These are phyloP conservation scores for Erythrocebus patas DNA, from an alignment of 2,113 vertebrate genomes.

Conservation along the genomic window DNA sequence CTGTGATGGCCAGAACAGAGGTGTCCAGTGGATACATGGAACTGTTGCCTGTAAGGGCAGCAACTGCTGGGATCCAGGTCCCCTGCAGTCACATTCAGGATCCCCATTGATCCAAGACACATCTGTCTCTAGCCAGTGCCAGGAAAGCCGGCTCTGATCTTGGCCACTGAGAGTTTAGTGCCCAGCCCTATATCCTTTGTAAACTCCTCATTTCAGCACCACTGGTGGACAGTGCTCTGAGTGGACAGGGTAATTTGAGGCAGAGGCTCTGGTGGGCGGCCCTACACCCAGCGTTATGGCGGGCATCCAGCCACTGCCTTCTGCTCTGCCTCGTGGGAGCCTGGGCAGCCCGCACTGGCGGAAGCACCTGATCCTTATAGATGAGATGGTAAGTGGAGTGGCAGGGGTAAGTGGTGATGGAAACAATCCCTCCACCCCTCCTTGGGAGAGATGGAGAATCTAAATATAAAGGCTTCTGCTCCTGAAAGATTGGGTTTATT, in stretches of 20 bases:
- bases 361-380: not conserved
- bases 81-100: not conserved
- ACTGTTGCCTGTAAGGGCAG: not conserved
- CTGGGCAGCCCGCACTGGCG: not conserved
- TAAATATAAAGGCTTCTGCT: not conserved
- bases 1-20: not conserved
- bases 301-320: not conserved
- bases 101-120: not conserved
- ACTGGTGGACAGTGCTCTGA: not conserved
- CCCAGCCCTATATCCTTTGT: not conserved
- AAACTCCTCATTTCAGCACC: not conserved
- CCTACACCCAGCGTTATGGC: not conserved
- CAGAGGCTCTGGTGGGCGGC: not conserved
- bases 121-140: not conserved
- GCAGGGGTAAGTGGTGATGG: not conserved
- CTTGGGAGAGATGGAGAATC: not conserved
- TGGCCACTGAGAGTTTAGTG: not conserved
- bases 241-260: not conserved
- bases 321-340: not conserved
- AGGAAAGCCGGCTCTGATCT: not conserved
- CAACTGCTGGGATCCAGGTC: not conserved
- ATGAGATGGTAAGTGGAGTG: rapidly evolving
- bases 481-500: slow-evolving; percentile 13
- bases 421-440: not conserved
- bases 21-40: rapidly evolving